Evolutionary conservation across 64 coral and sea anemone species (phyloP).

Genomic region (Anthopleura sola): DNA sequence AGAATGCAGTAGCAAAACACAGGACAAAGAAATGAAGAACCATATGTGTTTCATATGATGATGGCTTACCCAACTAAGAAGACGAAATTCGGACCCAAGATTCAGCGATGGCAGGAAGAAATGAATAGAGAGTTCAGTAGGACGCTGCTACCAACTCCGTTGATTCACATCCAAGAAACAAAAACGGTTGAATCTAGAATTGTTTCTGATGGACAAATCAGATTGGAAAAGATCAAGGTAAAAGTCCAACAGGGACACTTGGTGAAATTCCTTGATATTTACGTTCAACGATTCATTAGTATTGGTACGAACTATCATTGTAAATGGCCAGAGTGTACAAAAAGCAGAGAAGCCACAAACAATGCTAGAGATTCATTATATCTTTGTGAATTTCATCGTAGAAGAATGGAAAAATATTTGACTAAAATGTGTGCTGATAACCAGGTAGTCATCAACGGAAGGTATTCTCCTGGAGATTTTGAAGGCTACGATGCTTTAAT

Average conservation of each 20-base stretch:
- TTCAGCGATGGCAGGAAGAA: neutral
- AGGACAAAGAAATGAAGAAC: no score
- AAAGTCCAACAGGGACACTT: neutral
- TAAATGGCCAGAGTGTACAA: neutral
- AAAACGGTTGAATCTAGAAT: neutral
- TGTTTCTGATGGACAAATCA: neutral
- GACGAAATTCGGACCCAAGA: neutral
- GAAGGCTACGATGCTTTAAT: slow-evolving; percentile 39
- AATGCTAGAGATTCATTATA: neutral
- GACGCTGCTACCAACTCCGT: neutral
- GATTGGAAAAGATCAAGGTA: neutral
- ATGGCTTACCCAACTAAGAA: neutral
- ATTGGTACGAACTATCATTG: neutral
- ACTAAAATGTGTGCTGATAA: neutral
- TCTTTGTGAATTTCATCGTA: neutral
- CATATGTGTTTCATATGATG: no score
- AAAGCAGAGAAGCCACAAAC: neutral
- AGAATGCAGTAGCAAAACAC: no score
- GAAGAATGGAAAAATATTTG: neutral
- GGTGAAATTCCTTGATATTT: neutral
- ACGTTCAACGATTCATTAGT: neutral
- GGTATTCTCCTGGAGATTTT: neutral
- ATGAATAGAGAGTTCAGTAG: neutral
- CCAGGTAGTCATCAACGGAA: neutral
- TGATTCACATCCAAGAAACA: neutral